Base-by-base conservation (phyloP, 2,888 invertebrate species). In the Brachynemurus nebulosus region DNA sequence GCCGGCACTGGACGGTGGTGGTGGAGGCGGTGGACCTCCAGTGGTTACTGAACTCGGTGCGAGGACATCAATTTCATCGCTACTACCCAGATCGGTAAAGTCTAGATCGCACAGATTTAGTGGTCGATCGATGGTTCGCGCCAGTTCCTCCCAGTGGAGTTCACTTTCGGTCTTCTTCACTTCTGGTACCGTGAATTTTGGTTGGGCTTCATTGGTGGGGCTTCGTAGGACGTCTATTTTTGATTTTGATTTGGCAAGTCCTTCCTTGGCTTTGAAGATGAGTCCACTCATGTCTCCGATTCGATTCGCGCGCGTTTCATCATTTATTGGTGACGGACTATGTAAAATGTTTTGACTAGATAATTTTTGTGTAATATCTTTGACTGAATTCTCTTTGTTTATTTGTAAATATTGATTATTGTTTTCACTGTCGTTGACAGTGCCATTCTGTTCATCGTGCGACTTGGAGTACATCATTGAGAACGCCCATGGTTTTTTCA, bases 81-180 rank as follows among this genome's bases (percentile, higher is more conserved):
- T 89, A 25, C 79, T 78, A 41, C 76, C 78, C 43, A 98, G 71
- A 64, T 97, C 96, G 9, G 91, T 91, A 65, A 98, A 98, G 65
- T 98, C 97, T 57, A 97, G 72, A 65, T 97, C 96, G 62, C 95
- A 92, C 39, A 92, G 73, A 51, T 86, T 79, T 60, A 89, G 69
- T 49, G 84, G 80, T 50, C 88, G 69, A 48, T 78, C 72, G 53
- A 86, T 69, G 50, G 79, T 80, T 30, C 80, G 78, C 41, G 84
- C 80, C 48, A 96, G 64, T 58, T 90, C 88, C 58, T 96, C 95
- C 96, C 97, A 97, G 57, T 93, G 89, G 2, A 95, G 65, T 57
- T 96, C 95, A 57, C 88, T 90, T 65, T 93, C 93, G 0, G 90
- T 85, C 59, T 91, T 86, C 63, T 89, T 89, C 23, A 77, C 70